A percentile compares a stretch with the other conserved stretches of the same genome.
phyloP scores from a whole-genome alignment of 2,113 vertebrate species.

The Pollachius pollachius region DNA sequence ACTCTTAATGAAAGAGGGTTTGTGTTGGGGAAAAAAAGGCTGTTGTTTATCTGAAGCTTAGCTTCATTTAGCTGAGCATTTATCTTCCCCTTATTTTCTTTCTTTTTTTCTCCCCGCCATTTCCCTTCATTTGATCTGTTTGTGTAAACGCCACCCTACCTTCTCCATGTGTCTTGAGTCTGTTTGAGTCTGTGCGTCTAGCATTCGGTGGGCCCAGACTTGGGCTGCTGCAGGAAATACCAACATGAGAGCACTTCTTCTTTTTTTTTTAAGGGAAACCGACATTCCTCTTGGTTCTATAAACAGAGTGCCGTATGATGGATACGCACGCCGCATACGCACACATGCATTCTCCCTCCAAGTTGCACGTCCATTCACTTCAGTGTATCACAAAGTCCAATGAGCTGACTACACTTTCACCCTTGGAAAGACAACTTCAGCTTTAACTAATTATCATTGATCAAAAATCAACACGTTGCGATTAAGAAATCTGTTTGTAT shows the following conservation, averaged over 20 bases:
- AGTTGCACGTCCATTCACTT: background rate
- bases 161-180: background rate
- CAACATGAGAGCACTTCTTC: conserved; percentile 43
- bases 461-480: too few species aligned
- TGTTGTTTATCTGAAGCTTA: too few species aligned
- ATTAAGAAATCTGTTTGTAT: too few species aligned
- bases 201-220: conserved; percentile 30
- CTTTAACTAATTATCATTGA: too few species aligned
- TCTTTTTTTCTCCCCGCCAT: background rate
- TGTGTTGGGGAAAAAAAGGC: too few species aligned
- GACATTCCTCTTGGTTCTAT: conserved; percentile 63
- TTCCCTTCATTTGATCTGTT: background rate
- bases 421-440: too few species aligned
- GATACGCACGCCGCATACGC: conserved; percentile 13
- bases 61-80: too few species aligned
- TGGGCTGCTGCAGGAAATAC: conserved; percentile 69
- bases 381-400: too few species aligned
- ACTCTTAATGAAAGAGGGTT: too few species aligned
- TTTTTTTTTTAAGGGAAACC: conserved; percentile 38
- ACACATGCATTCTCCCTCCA: background rate
- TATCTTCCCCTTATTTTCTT: background rate
- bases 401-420: too few species aligned
- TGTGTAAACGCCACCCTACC: background rate
- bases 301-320: conserved; percentile 44
- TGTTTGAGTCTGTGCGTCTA: background rate